Evolutionary conservation across 2,113 vertebrate species (phyloP).

Genomic region (Lagopus leucura): DNA sequence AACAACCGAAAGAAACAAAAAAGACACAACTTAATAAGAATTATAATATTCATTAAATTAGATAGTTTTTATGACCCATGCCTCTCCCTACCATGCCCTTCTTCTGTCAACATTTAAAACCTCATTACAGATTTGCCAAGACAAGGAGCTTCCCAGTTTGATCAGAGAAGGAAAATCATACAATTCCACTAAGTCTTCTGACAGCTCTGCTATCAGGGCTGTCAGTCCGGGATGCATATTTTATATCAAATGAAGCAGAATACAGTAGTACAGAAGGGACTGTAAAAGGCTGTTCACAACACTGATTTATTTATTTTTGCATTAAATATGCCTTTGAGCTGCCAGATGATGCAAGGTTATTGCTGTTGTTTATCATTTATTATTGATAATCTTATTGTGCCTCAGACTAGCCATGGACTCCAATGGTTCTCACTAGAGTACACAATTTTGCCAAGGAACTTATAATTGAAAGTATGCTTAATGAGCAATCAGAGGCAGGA

Average conservation of each 20-base stretch:
- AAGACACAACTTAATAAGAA: background rate
- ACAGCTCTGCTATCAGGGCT: conserved; percentile 42
- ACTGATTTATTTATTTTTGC: conserved; percentile 43
- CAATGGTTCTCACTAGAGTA: background rate
- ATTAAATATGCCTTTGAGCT: conserved; percentile 12
- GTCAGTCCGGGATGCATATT: background rate
- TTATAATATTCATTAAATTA: background rate
- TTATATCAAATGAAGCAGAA: conserved; percentile 42
- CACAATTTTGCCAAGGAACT: background rate
- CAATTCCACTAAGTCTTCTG: conserved; percentile 37
- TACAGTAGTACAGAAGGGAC: background rate
- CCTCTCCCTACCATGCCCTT: background rate
- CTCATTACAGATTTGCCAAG: conserved; percentile 36
- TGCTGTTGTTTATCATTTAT: background rate
- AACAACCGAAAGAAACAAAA: background rate
- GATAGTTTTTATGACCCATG: background rate
- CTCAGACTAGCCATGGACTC: background rate
- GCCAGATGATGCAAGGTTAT: conserved; percentile 1
- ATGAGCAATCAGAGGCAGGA: accelerated
- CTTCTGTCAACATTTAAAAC: conserved; percentile 38
- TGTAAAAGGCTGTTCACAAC: background rate
- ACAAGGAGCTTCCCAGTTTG: conserved; percentile 28
- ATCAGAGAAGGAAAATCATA: conserved; percentile 39
- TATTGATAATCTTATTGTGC: background rate
- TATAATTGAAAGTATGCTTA: background rate